A percentile compares a stretch with the other conserved stretches of the same genome.
phyloP scores from a whole-genome alignment of 1,140 invertebrate species.

The Bombyx mandarina region DNA sequence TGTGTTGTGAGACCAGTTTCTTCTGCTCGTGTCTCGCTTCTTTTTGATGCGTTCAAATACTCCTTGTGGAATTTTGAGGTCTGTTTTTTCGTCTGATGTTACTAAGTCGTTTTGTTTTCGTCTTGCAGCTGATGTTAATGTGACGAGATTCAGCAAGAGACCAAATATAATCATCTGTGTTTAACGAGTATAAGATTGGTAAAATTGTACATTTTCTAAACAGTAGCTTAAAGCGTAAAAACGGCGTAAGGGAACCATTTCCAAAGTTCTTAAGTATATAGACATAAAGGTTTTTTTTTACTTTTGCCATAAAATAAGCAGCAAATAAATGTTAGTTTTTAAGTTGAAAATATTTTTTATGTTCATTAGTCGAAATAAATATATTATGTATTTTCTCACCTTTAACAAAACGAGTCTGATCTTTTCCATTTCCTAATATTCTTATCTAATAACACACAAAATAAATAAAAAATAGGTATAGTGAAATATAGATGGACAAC shows the following conservation, averaged over 20 bases:
- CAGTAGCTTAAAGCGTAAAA: not conserved
- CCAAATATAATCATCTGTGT: slow-evolving; percentile 10
- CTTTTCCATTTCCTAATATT: slow-evolving; percentile 24
- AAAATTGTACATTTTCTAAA: not conserved
- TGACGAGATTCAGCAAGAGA: slow-evolving; percentile 1
- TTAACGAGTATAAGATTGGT: not conserved
- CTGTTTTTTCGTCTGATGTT: not conserved
- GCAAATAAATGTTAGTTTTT: not conserved
- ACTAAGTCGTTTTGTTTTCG: slow-evolving; percentile 2
- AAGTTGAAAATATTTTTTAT: not conserved
- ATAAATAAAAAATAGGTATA: not conserved
- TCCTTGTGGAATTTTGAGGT: not conserved
- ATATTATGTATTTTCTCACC: slow-evolving; percentile 19
- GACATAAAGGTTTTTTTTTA: slow-evolving; percentile 1
- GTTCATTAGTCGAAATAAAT: slow-evolving; percentile 2
- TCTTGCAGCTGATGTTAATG: slow-evolving; percentile 3
- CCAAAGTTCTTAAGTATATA: not conserved
- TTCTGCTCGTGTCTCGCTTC: slow-evolving; percentile 24
- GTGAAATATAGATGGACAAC: not conserved
- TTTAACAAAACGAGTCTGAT: slow-evolving; percentile 28
- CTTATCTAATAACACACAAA: not conserved
- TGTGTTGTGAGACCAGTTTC: slow-evolving; percentile 29
- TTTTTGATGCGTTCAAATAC: slow-evolving; percentile 12
- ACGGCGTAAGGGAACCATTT: not conserved
- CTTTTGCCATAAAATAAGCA: not conserved